Evolutionary conservation across 1,140 invertebrate genomes (phyloP).

Genomic region (Drosophila rhopaloa): DNA sequence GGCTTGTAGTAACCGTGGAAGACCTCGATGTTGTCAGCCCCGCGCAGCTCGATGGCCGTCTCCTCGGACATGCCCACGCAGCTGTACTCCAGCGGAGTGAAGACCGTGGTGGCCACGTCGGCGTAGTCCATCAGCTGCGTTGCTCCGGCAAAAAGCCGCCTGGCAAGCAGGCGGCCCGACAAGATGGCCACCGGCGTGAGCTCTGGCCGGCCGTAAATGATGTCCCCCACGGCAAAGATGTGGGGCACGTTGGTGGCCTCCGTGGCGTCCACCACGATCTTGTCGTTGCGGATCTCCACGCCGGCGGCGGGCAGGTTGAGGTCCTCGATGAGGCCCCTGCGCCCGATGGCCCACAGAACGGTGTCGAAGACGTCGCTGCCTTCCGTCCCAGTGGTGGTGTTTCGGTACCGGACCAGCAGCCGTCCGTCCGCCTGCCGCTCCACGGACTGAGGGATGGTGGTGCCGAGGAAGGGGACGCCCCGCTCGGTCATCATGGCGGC

Average conservation of each 20-base stretch:
- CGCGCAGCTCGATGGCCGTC: conserved; percentile 88
- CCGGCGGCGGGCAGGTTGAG: conserved; percentile 90
- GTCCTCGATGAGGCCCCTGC: conserved; percentile 89
- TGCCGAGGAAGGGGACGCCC: conserved; percentile 93
- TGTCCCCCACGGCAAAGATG: conserved; percentile 97
- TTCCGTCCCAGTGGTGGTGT: conserved; percentile 85
- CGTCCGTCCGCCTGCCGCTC: conserved; percentile 89
- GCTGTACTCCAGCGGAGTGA: conserved; percentile 98
- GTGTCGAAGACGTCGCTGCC: conserved; percentile 92
- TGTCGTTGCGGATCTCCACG: conserved; percentile 86
- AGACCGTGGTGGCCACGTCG: conserved; percentile 98
- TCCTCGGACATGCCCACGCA: conserved; percentile 97
- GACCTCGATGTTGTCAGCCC: conserved; percentile 90
- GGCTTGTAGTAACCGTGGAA: conserved; percentile 98
- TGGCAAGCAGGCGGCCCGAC: conserved; percentile 94
- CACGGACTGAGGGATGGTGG: conserved; percentile 91
- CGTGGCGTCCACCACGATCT: conserved; percentile 88
- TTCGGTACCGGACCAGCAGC: conserved; percentile 89
- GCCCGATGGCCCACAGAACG: conserved; percentile 93
- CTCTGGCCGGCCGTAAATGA: conserved; percentile 94
- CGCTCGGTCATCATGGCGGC: conserved; percentile 93
- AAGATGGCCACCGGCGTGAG: conserved; percentile 98
- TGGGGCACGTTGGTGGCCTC: conserved; percentile 95
- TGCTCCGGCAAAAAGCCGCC: conserved; percentile 88
- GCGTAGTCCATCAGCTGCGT: conserved; percentile 92